Evolutionary conservation across 2,113 vertebrate genomes (phyloP).

Genomic region (Tautogolabrus adspersus): DNA sequence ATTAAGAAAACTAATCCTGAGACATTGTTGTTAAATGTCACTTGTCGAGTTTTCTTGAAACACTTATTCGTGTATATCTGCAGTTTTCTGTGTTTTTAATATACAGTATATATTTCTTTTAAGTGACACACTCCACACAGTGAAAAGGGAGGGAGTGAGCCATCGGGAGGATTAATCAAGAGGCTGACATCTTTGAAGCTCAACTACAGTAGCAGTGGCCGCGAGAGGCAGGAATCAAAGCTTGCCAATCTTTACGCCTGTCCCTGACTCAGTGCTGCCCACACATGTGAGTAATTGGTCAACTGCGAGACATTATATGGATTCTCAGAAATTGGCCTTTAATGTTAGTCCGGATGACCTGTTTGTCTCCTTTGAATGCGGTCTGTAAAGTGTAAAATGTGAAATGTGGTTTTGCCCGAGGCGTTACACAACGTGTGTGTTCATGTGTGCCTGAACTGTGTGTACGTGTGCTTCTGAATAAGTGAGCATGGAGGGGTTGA

Average conservation of each 20-base stretch:
- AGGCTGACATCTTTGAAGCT: constrained; percentile 47
- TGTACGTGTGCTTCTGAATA: constrained; percentile 18
- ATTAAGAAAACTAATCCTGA: too few relatives aligned
- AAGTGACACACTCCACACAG: not conserved
- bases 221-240: constrained; percentile 37
- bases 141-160: constrained; percentile 10
- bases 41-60: too few relatives aligned
- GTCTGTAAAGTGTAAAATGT: constrained; percentile 44
- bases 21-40: too few relatives aligned
- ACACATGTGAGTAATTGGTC: constrained; percentile 51
- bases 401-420: constrained; percentile 18
- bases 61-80: not conserved
- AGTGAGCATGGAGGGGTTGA: constrained; percentile 20
- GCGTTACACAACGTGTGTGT: constrained; percentile 16
- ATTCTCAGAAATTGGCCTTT: constrained; percentile 27
- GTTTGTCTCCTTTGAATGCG: constrained; percentile 47
- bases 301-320: constrained; percentile 23
- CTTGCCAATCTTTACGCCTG: constrained; percentile 6
- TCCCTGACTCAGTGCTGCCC: constrained; percentile 5
- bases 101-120: not conserved
- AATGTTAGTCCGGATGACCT: constrained; percentile 39
- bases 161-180: constrained; percentile 43
- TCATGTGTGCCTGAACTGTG: constrained; percentile 26
- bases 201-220: constrained; percentile 9
- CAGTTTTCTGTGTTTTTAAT: not conserved